Base-by-base conservation (phyloP, 2,888 invertebrate genomes). In the Idaea dimidiata region DNA sequence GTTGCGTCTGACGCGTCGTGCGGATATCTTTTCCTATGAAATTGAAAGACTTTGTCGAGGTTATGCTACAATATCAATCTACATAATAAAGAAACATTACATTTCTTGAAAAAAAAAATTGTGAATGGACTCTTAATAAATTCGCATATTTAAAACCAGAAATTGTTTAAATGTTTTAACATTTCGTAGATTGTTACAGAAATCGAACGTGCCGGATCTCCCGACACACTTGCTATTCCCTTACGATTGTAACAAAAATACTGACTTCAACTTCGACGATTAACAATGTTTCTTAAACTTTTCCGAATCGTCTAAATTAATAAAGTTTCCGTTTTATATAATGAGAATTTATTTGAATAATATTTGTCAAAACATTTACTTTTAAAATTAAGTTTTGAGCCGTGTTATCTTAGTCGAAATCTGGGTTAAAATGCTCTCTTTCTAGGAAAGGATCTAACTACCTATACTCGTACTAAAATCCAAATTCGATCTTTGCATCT, bases 121-220 rank as follows among this genome's bases (percentile, higher is more conserved):
- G 71, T 78, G 80, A 81, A 24, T 24, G 5, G 24, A 5, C 24
- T 24, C 24, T 24, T 24, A 24, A 24, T 5, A 24, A 24, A 24
- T 43, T 43, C 43, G 43, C 14, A 43, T 43, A 43, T 43, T 43
- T 43, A 14, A 10, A 43, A 82, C 81, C 87, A 83, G 79, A 72
- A 80, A 81, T 71, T 66, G 70, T 81, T 80, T 79, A 81, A 87
- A 88, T 83, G 76, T 88, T 43, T 43, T 8, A 43, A 43, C 10
- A 43, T 43, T 43, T 1, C 14, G 7, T 10, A 10, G 10, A 14
- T 33, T 33, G 87, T 87, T 86, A 88, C 88, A 87, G 86, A 86
- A 88, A 86, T 87, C 86, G 80, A 79, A 81, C 7, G 87, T 87
- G 86, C 88, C 88, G 87, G 86, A 86, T 88, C 85, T 87, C 85